Evolutionary conservation across 2,888 invertebrate species (phyloP).

Genomic region (Ashinkailepas kermadecensis): DNA sequence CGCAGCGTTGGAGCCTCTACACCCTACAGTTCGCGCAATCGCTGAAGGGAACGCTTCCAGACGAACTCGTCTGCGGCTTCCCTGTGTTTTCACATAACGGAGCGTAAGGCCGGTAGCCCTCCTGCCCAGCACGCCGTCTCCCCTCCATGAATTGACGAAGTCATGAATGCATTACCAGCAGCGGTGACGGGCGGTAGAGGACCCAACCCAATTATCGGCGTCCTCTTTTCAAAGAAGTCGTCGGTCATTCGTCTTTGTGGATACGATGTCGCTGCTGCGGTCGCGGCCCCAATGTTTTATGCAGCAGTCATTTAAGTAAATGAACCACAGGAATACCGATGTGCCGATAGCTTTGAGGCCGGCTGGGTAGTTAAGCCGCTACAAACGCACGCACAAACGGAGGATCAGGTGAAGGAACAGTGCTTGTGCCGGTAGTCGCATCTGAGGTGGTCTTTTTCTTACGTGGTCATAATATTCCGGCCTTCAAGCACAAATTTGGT

Average conservation of each 20-base stretch:
- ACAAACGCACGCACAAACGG: background rate
- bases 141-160: constrained; percentile 5
- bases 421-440: too few species aligned
- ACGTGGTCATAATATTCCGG: too few species aligned
- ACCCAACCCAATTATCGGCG: background rate
- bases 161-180: constrained; percentile 9
- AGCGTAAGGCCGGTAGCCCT: background rate
- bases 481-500: too few species aligned
- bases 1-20: too few species aligned
- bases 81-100: background rate
- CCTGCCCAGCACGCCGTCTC: background rate
- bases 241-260: background rate
- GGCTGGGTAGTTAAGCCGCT: background rate
- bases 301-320: constrained; percentile 15
- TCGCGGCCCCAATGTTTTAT: constrained; percentile 1
- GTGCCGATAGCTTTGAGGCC: background rate
- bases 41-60: too few species aligned
- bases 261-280: background rate
- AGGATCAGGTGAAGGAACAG: too few species aligned
- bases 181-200: background rate
- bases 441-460: too few species aligned
- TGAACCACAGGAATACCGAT: constrained; percentile 4
- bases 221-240: background rate
- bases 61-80: too few species aligned
- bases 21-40: too few species aligned